Percentiles rank a stretch among this genome's conserved stretches.
Conservation (phyloP, 2,797 vertebrate species). For the Melanotaenia trifasciata region DNA sequence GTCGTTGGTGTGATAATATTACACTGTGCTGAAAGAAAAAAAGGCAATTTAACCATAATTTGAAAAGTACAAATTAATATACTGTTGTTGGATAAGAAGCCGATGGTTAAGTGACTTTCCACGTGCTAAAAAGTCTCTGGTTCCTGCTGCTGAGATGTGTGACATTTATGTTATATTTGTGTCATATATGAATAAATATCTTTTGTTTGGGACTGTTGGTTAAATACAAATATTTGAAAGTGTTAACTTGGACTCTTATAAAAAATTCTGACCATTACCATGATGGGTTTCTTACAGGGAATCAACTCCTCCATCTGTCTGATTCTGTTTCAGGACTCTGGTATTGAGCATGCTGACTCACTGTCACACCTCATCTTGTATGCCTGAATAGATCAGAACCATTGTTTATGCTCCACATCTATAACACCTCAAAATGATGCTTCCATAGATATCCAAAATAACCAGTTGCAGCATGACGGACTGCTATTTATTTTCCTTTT, state of each 20-base stretch:
- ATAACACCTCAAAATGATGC: not conserved
- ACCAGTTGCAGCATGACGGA: not conserved
- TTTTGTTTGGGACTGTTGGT: not conserved
- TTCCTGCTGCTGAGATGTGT: not conserved
- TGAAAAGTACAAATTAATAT: not conserved
- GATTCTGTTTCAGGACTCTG: not conserved
- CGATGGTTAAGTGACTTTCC: not conserved
- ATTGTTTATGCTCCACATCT: not conserved
- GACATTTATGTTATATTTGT: not conserved
- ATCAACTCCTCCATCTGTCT: not conserved
- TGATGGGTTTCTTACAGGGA: not conserved
- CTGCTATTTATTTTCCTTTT: not conserved
- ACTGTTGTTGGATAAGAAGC: not conserved
- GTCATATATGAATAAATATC: not conserved
- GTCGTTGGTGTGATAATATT: not conserved
- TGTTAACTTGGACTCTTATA: not conserved
- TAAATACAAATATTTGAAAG: not conserved
- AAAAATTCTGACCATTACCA: not conserved
- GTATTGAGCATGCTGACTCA: slow-evolving; percentile 5
- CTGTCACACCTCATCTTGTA: slow-evolving; percentile 3
- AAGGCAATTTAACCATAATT: not conserved
- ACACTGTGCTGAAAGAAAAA: not conserved
- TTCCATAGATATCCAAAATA: not conserved
- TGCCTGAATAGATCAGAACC: not conserved
- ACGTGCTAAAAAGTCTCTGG: not conserved